Conservation (phyloP, 92 coral and sea anemone species). For the Phenganax stokvisi region DNA sequence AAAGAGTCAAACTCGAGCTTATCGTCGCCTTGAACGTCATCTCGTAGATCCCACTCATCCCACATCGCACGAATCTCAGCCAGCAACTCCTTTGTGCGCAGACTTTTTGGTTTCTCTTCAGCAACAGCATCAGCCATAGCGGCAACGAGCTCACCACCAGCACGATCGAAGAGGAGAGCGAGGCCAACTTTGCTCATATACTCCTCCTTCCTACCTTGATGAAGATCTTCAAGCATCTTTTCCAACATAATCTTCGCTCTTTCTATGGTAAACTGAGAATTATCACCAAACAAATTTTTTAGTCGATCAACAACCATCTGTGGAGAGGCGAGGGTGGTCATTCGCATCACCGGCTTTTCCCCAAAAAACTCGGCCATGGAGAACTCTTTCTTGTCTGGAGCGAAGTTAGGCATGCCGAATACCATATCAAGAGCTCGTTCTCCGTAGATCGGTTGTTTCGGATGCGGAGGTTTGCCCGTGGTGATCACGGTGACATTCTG, state of each 20-base stretch:
- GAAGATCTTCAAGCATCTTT: slow-evolving; percentile 52
- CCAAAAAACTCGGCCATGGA: slow-evolving; percentile 58
- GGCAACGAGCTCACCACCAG: slow-evolving; percentile 52
- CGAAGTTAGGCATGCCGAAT: slow-evolving; percentile 54
- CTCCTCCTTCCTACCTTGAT: slow-evolving; percentile 52
- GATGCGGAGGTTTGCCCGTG: slow-evolving; percentile 52
- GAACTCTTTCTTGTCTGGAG: slow-evolving; percentile 61
- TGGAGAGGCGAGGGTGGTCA: slow-evolving; percentile 50
- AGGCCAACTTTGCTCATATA: slow-evolving; percentile 56
- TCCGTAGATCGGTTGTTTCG: slow-evolving; percentile 51
- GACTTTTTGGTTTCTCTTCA: slow-evolving; percentile 36
- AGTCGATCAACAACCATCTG: slow-evolving; percentile 50
- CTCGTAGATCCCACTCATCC: slow-evolving; percentile 54
- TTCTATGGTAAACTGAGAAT: slow-evolving; percentile 45
- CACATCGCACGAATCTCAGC: slow-evolving; percentile 51
- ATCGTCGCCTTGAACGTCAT: slow-evolving; percentile 44
- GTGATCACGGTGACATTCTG: slow-evolving; percentile 52
- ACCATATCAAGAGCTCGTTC: slow-evolving; percentile 57
- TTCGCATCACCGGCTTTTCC: slow-evolving; percentile 47
- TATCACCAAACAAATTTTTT: slow-evolving; percentile 46
- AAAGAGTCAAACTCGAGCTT: slow-evolving; percentile 59
- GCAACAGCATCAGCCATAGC: slow-evolving; percentile 51
- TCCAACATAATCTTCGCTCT: slow-evolving; percentile 42
- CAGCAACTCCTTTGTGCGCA: slow-evolving; percentile 41
- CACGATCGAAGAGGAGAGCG: slow-evolving; percentile 51